Base-by-base conservation (phyloP, 2,797 vertebrate species). In the Kryptolebias ocellatus region DNA sequence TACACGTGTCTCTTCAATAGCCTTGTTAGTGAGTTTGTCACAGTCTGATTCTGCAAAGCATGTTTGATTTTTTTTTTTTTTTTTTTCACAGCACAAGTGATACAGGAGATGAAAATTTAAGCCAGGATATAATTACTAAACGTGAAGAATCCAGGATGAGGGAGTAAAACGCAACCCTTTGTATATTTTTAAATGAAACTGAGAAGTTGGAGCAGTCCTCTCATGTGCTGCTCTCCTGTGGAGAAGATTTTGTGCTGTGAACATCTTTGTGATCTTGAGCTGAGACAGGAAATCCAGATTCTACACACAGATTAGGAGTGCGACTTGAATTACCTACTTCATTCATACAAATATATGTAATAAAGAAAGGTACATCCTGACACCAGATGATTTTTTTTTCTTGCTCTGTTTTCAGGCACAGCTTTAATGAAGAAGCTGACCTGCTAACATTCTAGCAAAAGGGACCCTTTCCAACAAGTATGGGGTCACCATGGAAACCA, bases 401-500 rank as follows among this genome's bases (percentile, higher is more conserved):
- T 92, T 81, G 77, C 57, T 93, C 85, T 65, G 91, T 88, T 93
- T 88, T 68, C 77, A 98, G 96, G 92, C 56, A 67, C 83, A 90
- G 92, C 83, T 95, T 96, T 95, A 94, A 97, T 96, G 96, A 97
- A 95, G 95, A 94, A 93, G 84, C 93, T 90, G 63, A 91, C 28
- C 84, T 90, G 84, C 88, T 95, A 94, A 94, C 92, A 87, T 82
- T 88, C 76, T 72, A 79, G 75, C 80, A 84, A 89, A 91, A 89
- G 88, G 87, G 91, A 92, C 91, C 92, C 94, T 92, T 80, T 87
- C 65, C 76, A 92, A 89, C 87, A 91, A 96, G 83, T 88, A 98
- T 98, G 97, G 94, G 92, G 95, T 96, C 93, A 90, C 94, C 93
- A 93, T 96, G 96, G 97, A 96, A 94, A 97, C 91, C 95, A 72